Conservation (phyloP, 2,797 vertebrate species). For the Anguilla obscura region DNA sequence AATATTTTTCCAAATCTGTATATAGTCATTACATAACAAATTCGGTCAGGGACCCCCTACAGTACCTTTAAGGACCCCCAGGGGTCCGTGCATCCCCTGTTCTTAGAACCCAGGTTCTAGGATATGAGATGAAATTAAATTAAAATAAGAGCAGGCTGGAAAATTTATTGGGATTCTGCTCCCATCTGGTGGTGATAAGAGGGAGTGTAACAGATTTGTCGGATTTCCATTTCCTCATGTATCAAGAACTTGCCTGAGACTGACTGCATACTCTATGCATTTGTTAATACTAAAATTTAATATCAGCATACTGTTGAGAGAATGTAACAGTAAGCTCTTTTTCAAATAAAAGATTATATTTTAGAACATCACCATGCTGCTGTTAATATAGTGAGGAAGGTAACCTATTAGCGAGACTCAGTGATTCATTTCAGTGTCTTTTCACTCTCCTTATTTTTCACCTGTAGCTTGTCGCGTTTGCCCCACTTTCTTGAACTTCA, state of each 20-base stretch:
- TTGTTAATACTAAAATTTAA: background rate
- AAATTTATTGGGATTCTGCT: background rate
- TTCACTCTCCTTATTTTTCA: background rate
- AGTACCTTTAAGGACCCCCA: no score
- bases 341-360: background rate
- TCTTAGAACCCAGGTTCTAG: background rate
- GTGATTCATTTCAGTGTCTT: background rate
- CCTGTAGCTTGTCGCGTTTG: background rate
- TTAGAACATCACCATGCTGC: background rate
- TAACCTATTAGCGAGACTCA: background rate
- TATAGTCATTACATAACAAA: no score
- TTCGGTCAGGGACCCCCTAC: no score
- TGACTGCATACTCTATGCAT: background rate
- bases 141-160: background rate
- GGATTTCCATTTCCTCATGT: background rate
- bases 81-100: background rate
- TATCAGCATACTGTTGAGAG: background rate
- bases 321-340: background rate
- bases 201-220: background rate
- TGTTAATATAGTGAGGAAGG: background rate
- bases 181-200: background rate
- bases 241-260: background rate
- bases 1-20: no score
- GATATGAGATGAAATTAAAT: background rate
- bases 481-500: background rate